Percentiles rank a stretch among this genome's conserved stretches.
These are phyloP conservation scores for Octopus bimaculoides DNA, from an alignment of 1,140 invertebrate genomes.

Conservation along the genomic window DNA sequence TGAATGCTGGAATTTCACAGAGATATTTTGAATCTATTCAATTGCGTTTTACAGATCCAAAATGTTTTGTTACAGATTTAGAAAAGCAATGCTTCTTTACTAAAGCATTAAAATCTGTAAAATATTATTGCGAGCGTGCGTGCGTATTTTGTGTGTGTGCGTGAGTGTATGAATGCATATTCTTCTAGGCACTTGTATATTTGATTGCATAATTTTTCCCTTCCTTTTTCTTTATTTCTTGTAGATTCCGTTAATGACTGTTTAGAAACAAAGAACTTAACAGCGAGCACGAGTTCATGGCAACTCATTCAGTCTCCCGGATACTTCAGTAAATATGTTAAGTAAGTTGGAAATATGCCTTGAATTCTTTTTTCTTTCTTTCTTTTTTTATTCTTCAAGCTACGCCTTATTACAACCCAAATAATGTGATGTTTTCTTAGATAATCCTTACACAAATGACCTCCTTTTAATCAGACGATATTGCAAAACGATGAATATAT, in stretches of 20 bases:
- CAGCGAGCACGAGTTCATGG: background rate
- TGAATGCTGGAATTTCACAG: no score
- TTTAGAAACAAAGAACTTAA: constrained; percentile 5
- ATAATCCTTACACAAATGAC: no score
- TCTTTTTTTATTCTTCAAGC: no score
- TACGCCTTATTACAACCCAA: no score
- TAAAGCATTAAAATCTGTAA: background rate
- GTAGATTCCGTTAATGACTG: background rate
- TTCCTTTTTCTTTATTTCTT: background rate
- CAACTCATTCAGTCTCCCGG: constrained; percentile 5
- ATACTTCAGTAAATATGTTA: background rate
- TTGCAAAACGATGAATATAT: no score
- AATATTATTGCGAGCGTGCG: background rate
- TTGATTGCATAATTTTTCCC: no score
- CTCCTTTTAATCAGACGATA: no score
- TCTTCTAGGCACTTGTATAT: no score
- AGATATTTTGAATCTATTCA: no score
- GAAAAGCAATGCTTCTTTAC: background rate
- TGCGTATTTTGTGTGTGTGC: background rate
- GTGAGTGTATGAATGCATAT: background rate
- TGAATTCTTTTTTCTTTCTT: background rate
- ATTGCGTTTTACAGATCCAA: background rate
- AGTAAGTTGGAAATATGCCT: background rate
- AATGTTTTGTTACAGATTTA: background rate
- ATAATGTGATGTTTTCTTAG: no score